Conservation (phyloP, 2,797 vertebrate genomes). For the Chanos chanos region DNA sequence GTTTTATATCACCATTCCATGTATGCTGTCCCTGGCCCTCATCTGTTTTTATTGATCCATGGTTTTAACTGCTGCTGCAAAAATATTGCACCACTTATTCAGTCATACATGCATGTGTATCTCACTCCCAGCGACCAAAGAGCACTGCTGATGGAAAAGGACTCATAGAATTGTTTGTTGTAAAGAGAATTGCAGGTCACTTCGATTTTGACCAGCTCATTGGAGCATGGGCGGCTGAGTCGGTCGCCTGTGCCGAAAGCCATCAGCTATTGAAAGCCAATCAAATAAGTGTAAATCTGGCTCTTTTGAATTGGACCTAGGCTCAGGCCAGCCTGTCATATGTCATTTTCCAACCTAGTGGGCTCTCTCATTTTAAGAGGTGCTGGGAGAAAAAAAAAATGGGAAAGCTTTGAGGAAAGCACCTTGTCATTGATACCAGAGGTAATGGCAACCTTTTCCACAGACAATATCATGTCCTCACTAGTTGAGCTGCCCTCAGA, state of each 20-base stretch:
- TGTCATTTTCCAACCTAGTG: slow-evolving; percentile 43
- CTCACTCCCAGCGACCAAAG: slow-evolving; percentile 3
- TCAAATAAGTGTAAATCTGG: slow-evolving; percentile 51
- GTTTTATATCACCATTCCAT: background rate
- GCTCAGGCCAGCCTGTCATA: slow-evolving; percentile 23
- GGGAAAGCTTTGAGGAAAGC: slow-evolving; percentile 6
- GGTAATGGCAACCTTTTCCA: slow-evolving; percentile 6
- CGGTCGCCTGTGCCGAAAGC: slow-evolving; percentile 41
- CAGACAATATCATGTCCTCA: too few species aligned
- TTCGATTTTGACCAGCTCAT: slow-evolving; percentile 38
- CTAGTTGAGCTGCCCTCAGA: too few species aligned
- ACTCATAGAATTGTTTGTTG: slow-evolving; percentile 40
- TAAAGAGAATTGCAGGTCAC: slow-evolving; percentile 37
- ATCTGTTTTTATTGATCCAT: slow-evolving; percentile 30
- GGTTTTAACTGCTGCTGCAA: slow-evolving; percentile 25
- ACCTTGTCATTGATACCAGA: slow-evolving; percentile 7
- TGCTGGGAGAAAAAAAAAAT: background rate
- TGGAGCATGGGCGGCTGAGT: slow-evolving; percentile 29
- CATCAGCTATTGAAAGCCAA: slow-evolving; percentile 52
- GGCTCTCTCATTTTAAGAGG: slow-evolving; percentile 32
- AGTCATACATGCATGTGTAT: background rate
- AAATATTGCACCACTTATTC: slow-evolving; percentile 30
- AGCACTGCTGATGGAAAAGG: slow-evolving; percentile 35
- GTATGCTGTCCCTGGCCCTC: background rate
- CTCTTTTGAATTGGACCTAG: slow-evolving; percentile 42